These are phyloP conservation scores for Drosophila fungiperda DNA, from an alignment of 2,888 invertebrate genomes.

Conservation along the genomic window DNA sequence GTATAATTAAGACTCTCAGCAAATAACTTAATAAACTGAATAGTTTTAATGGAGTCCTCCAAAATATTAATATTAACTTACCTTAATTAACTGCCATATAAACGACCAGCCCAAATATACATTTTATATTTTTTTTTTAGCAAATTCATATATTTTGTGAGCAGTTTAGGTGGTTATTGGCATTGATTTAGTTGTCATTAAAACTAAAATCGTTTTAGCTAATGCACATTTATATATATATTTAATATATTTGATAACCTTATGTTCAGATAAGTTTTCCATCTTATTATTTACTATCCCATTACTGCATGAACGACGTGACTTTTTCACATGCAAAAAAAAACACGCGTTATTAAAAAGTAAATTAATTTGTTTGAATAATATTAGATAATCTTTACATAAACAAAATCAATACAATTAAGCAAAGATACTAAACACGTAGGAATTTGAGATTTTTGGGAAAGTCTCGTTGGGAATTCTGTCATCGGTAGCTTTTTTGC, in stretches of 20 bases:
- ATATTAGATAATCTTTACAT: too few relatives aligned
- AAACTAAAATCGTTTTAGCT: not conserved
- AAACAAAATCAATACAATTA: not conserved
- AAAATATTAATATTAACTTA: not conserved
- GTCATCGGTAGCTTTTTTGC: too few relatives aligned
- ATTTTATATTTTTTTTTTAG: not conserved
- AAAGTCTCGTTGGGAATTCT: too few relatives aligned
- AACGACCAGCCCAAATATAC: not conserved
- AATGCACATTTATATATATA: not conserved
- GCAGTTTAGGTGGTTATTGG: not conserved
- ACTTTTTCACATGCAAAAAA: too few relatives aligned
- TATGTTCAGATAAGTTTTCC: not conserved
- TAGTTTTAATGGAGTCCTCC: not conserved
- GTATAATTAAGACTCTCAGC: too few relatives aligned
- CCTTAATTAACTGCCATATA: not conserved
- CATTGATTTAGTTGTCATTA: not conserved
- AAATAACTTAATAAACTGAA: not conserved
- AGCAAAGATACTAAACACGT: too few relatives aligned
- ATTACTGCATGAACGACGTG: too few relatives aligned
- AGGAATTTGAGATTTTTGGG: too few relatives aligned
- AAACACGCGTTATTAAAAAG: too few relatives aligned
- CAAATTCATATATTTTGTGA: not conserved
- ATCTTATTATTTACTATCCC: not conserved
- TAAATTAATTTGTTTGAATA: not conserved
- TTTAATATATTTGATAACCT: not conserved